Conservation (phyloP, 2,113 vertebrate species). For the Lates calcarifer region DNA sequence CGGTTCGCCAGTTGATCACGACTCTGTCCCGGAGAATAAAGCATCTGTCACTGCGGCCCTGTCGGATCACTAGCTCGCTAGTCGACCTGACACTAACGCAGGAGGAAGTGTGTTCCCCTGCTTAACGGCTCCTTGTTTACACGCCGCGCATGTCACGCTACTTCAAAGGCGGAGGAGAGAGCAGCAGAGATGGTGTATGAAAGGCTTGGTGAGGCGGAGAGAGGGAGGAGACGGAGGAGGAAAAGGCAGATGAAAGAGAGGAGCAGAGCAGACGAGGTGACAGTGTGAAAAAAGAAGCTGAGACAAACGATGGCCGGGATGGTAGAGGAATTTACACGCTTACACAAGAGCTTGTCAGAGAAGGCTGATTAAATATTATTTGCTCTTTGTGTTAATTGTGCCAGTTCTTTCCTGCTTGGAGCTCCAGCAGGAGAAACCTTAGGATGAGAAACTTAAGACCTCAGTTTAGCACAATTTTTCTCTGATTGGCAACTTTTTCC, state of each 20-base stretch:
- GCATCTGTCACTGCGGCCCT: constrained; percentile 58
- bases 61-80: constrained; percentile 60
- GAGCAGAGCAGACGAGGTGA: constrained; percentile 58
- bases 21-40: constrained; percentile 62
- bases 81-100: constrained; percentile 72
- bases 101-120: constrained; percentile 74
- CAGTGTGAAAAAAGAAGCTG: constrained; percentile 51
- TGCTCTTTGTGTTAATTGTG: constrained; percentile 12
- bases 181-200: constrained; percentile 55
- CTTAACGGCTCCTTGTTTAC: constrained; percentile 75
- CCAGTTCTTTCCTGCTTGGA: constrained; percentile 3
- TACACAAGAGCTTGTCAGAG: constrained; percentile 35
- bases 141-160: constrained; percentile 64
- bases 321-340: constrained; percentile 22
- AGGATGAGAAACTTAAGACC: constrained; percentile 18
- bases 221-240: constrained; percentile 58
- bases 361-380: constrained; percentile 19
- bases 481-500: constrained; percentile 21
- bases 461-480: constrained; percentile 7
- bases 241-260: constrained; percentile 55
- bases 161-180: constrained; percentile 70
- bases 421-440: too few relatives aligned
- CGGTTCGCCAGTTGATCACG: constrained; percentile 45
- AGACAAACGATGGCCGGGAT: constrained; percentile 22
- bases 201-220: constrained; percentile 52